Conservation (phyloP, 2,888 invertebrate genomes). For the Arrhopalites spinosus region DNA sequence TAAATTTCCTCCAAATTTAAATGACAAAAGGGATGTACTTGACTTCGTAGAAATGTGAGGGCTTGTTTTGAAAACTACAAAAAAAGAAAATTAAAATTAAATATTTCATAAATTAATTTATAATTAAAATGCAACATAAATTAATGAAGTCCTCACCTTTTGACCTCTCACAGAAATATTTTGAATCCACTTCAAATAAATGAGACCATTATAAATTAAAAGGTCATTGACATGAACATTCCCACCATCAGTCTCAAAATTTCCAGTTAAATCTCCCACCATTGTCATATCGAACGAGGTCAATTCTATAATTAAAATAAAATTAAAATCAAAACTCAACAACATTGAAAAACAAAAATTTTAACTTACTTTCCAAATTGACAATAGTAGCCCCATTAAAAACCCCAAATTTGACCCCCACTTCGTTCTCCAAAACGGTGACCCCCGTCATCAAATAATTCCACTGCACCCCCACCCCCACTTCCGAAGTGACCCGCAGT, state of each 20-base stretch:
- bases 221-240: neutral
- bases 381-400: neutral
- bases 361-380: neutral
- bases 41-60: neutral
- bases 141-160: neutral
- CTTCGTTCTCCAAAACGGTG: neutral
- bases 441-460: neutral
- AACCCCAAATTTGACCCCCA: neutral
- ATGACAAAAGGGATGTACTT: neutral
- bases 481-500: neutral
- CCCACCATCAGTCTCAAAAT: neutral
- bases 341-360: neutral
- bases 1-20: neutral
- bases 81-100: neutral
- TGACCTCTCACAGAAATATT: neutral
- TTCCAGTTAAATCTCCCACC: too few relatives aligned
- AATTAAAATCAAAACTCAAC: neutral
- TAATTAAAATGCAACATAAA: neutral
- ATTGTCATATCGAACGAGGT: neutral
- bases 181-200: neutral
- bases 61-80: neutral
- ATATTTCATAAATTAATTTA: neutral
- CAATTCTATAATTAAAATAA: neutral
- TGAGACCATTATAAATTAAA: conserved; percentile 1
- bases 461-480: neutral